Conservation (phyloP, 2,888 invertebrate genomes). For the Rhingia campestris region DNA sequence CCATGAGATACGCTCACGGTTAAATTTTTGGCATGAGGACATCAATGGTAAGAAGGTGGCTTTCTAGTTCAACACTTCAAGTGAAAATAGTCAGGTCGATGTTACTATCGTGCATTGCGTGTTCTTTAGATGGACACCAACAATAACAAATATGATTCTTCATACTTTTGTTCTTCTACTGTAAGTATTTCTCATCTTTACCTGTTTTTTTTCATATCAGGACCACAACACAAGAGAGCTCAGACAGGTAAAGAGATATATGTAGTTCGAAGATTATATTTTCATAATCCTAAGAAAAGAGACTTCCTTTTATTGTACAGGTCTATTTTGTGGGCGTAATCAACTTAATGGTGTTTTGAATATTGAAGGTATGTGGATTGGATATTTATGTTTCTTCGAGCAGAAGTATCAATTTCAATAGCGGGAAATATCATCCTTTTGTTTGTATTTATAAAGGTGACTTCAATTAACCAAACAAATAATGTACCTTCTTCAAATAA, state of each 20-base stretch:
- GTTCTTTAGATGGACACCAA: background rate
- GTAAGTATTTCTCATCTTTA: constrained; percentile 9
- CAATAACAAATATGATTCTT: background rate
- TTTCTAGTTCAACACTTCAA: constrained; percentile 18
- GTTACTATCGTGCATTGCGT: too few species aligned
- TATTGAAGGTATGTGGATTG: too few species aligned
- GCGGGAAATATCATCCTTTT: too few species aligned
- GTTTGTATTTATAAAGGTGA: too few species aligned
- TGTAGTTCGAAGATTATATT: background rate
- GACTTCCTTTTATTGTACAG: background rate
- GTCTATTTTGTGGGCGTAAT: background rate
- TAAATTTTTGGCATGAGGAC: constrained; percentile 10
- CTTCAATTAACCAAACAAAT: too few species aligned
- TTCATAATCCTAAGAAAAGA: background rate
- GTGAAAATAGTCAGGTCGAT: constrained; percentile 4
- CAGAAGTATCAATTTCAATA: too few species aligned
- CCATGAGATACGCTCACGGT: background rate
- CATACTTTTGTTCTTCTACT: constrained; percentile 1
- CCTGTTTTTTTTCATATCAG: constrained; percentile 13
- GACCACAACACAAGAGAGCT: background rate
- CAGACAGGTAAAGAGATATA: constrained; percentile 24
- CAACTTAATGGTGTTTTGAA: background rate
- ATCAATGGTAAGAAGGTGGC: background rate
- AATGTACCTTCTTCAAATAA: too few species aligned
- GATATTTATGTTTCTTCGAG: too few species aligned